Conservation (phyloP, 1,140 invertebrate species). For the Apis cerana region DNA sequence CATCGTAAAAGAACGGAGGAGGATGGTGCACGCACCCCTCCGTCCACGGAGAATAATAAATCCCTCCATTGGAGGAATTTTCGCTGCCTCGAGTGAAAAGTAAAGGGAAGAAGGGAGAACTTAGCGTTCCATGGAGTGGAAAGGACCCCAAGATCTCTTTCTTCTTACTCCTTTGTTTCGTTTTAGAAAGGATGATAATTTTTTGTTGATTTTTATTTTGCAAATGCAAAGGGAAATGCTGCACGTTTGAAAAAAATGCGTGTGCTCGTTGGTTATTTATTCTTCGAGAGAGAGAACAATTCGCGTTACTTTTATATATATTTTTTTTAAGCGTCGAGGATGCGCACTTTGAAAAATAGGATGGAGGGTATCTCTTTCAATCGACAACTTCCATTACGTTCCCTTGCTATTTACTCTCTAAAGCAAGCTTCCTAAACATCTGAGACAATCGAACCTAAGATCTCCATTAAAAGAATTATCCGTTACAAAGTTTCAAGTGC, state of each 20-base stretch:
- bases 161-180: background rate
- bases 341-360: too few species aligned
- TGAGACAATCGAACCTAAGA: background rate
- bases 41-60: slow-evolving; percentile 27
- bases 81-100: background rate
- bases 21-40: background rate
- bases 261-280: too few species aligned
- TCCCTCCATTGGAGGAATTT: background rate
- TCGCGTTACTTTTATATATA: too few species aligned
- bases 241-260: too few species aligned
- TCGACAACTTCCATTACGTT: background rate
- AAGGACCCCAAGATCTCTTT: background rate
- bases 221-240: background rate
- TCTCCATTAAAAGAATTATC: slow-evolving; percentile 1
- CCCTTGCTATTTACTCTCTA: background rate
- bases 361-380: background rate
- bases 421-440: background rate
- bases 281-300: too few species aligned
- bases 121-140: background rate
- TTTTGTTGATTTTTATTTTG: background rate
- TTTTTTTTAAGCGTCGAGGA: too few species aligned
- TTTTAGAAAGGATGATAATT: background rate
- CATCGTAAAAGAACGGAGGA: background rate
- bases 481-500: background rate
- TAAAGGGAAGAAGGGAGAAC: background rate